Evolutionary conservation across 2,797 vertebrate species (phyloP).

Genomic region (Danio jaintianensis): DNA sequence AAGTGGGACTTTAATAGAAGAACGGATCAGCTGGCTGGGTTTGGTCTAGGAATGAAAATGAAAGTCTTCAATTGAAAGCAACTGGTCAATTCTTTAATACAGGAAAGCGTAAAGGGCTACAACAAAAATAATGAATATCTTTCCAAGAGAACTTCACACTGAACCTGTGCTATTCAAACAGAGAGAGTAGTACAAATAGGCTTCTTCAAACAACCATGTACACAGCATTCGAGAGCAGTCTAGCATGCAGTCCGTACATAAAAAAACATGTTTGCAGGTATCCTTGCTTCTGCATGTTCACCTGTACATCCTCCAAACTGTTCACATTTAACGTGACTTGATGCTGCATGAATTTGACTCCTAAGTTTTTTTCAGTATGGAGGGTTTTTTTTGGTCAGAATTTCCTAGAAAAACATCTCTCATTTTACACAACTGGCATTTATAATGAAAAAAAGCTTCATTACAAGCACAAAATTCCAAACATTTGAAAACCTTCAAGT

Average conservation of each 20-base stretch:
- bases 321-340: conserved; percentile 24
- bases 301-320: neutral
- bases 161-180: conserved; percentile 28
- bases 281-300: conserved; percentile 36
- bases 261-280: neutral
- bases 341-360: conserved; percentile 19
- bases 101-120: neutral
- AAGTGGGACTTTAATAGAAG: neutral
- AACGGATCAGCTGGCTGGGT: neutral
- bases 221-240: conserved; percentile 36
- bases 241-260: conserved; percentile 38
- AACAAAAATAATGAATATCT: conserved; percentile 8
- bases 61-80: conserved; percentile 1
- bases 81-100: neutral
- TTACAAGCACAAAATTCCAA: neutral
- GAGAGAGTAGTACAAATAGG: conserved; percentile 11
- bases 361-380: neutral
- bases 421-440: too few relatives aligned
- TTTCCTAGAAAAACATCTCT: neutral
- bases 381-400: neutral
- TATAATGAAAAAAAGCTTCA: neutral
- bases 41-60: neutral
- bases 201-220: conserved; percentile 36
- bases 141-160: conserved; percentile 15
- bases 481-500: neutral